Evolutionary conservation across 1,140 invertebrate species (phyloP).

Genomic region (Homarus americanus): DNA sequence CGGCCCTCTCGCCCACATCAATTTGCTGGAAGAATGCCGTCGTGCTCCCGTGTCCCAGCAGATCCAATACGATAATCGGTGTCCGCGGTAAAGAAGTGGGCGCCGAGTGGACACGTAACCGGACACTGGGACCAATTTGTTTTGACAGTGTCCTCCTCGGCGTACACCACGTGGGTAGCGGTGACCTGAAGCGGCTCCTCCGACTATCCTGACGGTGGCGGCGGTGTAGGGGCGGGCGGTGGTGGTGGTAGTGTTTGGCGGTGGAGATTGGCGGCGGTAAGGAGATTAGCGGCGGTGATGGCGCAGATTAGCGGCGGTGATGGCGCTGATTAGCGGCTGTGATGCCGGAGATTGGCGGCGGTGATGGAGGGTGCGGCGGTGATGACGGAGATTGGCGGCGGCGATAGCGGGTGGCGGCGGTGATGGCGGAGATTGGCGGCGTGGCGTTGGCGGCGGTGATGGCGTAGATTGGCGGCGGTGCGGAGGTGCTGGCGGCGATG

Average conservation of each 20-base stretch:
- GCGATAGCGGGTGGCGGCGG: not conserved
- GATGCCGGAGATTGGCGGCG: too few relatives aligned
- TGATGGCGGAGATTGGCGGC: not conserved
- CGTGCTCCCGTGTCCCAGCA: slow-evolving; percentile 17
- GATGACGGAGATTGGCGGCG: not conserved
- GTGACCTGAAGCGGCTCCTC: not conserved
- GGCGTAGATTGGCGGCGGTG: not conserved
- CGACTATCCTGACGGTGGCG: not conserved
- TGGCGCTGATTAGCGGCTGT: too few relatives aligned
- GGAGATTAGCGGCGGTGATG: too few relatives aligned
- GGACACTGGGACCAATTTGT: slow-evolving; percentile 41
- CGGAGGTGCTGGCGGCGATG: not conserved
- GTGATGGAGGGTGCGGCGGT: too few relatives aligned
- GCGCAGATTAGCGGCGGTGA: too few relatives aligned
- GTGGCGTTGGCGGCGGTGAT: not conserved
- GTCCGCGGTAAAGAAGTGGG: slow-evolving; percentile 34
- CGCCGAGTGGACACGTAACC: slow-evolving; percentile 36
- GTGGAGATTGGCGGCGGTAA: too few relatives aligned
- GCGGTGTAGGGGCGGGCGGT: not conserved
- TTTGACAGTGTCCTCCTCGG: slow-evolving; percentile 28
- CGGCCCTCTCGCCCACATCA: slow-evolving; percentile 26
- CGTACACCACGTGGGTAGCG: slow-evolving; percentile 3
- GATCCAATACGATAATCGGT: slow-evolving; percentile 53
- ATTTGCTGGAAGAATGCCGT: slow-evolving; percentile 44
- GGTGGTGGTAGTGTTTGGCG: too few relatives aligned